Evolutionary conservation across 2,888 invertebrate species (phyloP).

Genomic region (Cerastis rubricosa): DNA sequence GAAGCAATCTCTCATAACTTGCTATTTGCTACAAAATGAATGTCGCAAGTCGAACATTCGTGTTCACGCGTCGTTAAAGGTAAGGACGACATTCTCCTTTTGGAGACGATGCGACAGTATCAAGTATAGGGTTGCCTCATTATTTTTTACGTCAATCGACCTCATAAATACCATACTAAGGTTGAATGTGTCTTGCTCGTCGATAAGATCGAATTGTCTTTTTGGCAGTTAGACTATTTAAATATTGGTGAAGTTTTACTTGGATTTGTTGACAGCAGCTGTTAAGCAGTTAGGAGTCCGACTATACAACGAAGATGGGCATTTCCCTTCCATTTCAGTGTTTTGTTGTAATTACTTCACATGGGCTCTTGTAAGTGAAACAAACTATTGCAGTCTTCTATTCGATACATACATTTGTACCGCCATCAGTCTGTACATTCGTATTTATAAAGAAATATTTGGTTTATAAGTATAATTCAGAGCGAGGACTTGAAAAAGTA

Average conservation of each 20-base stretch:
- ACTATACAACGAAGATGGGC: background rate
- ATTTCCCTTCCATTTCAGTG: too few relatives aligned
- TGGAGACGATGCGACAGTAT: slow-evolving; percentile 21
- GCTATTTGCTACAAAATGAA: slow-evolving; percentile 26
- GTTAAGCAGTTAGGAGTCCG: background rate
- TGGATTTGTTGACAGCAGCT: background rate
- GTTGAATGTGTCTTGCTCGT: background rate
- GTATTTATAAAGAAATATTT: background rate
- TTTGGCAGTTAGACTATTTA: background rate
- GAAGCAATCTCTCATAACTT: background rate
- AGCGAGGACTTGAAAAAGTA: background rate
- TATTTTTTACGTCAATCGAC: background rate
- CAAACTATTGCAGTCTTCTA: background rate
- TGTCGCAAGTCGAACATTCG: slow-evolving; percentile 49
- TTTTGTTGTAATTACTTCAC: too few relatives aligned
- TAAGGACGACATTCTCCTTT: slow-evolving; percentile 62
- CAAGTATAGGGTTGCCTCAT: slow-evolving; percentile 45
- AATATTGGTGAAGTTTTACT: background rate
- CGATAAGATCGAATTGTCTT: background rate
- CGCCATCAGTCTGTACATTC: background rate
- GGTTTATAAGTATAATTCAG: background rate
- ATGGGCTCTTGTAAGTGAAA: background rate
- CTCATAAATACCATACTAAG: background rate
- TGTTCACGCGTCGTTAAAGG: slow-evolving; percentile 67
- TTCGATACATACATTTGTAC: background rate